Evolutionary conservation across 2,888 invertebrate species (phyloP), one percentile per base, ranked within the genome.

Genomic region (Xylocampa areola): DNA sequence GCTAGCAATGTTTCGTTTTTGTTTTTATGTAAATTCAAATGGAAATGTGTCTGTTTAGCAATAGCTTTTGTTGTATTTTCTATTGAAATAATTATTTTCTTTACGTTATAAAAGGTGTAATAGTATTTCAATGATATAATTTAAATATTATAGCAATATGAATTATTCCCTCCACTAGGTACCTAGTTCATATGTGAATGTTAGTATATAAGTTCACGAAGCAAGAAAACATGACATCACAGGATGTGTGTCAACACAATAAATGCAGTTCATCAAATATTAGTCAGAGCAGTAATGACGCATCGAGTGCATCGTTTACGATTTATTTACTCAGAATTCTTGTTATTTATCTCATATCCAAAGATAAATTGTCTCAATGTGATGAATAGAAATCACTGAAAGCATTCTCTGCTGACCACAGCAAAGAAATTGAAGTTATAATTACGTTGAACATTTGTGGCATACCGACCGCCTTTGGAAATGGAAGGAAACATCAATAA

Each of bases 371-470:
- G 88, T 85, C 89, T 95, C 87, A 57, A 96, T 87, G 68, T 96
- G 92, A 59, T 85, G 89, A 41, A 96, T 84, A 13, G 96, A 95
- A 19, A 95, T 82, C 57, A 91, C 80, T 6, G 94, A 84, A 40
- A 96, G 83, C 35, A 91, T 95, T 78, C 85, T 77, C 51, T 95
- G 96, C 80, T 95, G 91, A 71, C 89, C 86, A 95, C 93, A 51
- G 95, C 94, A 86, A 96, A 87, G 21, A 29, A 92, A 80, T 89
- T 96, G 97, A 27, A 97, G 94, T n/a, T n/a, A n/a, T n/a, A n/a
- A n/a, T n/a, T n/a, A 95, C 95, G 89, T 97, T 97, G 85, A 95
- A 96, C 86, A 96, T 96, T 85, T 96, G 96, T 4, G 97, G 96
- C 88, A 96, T 93, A 50, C 97, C 96, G 89, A 97, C 97, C 33